phyloP scores from a whole-genome alignment of 2,888 invertebrate genomes.

The Chymomyza amoena region DNA sequence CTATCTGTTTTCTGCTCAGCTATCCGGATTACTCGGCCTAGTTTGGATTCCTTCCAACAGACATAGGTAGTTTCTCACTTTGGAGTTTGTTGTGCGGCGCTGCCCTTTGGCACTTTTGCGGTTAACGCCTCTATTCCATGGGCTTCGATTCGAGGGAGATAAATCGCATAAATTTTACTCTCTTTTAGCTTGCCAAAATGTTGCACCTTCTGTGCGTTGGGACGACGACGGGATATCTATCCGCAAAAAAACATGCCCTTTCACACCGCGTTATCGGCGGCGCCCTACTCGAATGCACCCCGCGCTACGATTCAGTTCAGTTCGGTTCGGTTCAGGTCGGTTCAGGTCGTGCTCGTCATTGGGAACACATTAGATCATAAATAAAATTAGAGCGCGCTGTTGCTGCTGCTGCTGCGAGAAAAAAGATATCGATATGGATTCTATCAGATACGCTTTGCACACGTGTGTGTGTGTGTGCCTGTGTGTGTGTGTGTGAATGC shows the following conservation, averaged over 20 bases:
- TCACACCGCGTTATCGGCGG: constrained; percentile 68
- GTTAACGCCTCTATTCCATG: constrained; percentile 41
- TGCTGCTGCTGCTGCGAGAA: no score
- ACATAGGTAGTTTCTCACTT: not conserved
- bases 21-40: no score
- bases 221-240: constrained; percentile 77
- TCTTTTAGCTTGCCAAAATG: constrained; percentile 4
- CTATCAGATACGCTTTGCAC: constrained; percentile 59
- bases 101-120: constrained; percentile 36
- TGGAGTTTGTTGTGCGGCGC: not conserved
- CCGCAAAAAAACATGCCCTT: constrained; percentile 78
- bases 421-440: constrained; percentile 41
- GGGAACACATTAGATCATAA: constrained; percentile 69
- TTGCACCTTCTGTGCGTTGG: constrained; percentile 13
- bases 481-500: constrained; percentile 27
- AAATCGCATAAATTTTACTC: constrained; percentile 53
- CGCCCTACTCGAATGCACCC: constrained; percentile 25
- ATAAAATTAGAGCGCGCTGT: constrained; percentile 70
- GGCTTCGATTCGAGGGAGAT: constrained; percentile 11
- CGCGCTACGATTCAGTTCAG: not conserved
- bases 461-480: not conserved
- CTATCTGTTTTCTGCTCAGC: no score
- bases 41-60: no score
- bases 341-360: constrained; percentile 21
- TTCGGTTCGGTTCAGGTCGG: not conserved